Percentiles rank a stretch among this genome's conserved stretches.
phyloP scores from a whole-genome alignment of 2,797 vertebrate genomes.

The Babyrousa celebensis region DNA sequence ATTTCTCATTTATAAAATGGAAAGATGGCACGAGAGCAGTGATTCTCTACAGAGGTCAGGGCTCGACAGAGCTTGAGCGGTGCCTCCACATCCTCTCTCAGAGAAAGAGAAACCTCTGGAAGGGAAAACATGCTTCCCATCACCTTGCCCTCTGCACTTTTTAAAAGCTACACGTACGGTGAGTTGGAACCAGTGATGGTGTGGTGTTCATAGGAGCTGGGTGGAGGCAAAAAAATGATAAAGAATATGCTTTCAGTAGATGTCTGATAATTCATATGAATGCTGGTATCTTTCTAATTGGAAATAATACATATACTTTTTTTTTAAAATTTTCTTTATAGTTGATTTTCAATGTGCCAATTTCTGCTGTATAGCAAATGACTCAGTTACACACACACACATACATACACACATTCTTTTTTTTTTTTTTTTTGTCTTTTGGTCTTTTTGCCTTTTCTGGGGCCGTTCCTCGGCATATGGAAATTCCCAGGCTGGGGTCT shows the following conservation, averaged over 20 bases:
- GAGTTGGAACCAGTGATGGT: not conserved
- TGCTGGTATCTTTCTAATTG: not conserved
- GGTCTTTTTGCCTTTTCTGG: too few relatives aligned
- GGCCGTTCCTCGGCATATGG: too few relatives aligned
- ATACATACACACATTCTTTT: too few relatives aligned
- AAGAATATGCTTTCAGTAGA: constrained; percentile 6
- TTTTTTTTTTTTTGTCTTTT: too few relatives aligned
- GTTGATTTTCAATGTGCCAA: too few relatives aligned
- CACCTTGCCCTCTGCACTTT: not conserved
- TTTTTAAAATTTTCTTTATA: too few relatives aligned
- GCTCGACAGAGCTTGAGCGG: not conserved
- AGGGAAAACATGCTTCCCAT: not conserved
- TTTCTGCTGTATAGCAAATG: too few relatives aligned
- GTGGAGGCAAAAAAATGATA: constrained; percentile 28
- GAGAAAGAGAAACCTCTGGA: not conserved
- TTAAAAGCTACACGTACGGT: not conserved
- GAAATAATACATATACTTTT: too few relatives aligned
- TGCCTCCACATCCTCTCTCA: not conserved
- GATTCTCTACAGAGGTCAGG: not conserved
- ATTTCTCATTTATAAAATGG: constrained; percentile 19
- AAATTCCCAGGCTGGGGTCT: too few relatives aligned
- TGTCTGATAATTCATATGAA: constrained; percentile 14
- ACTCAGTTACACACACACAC: too few relatives aligned
- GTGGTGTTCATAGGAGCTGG: not conserved
- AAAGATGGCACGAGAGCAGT: not conserved